These are phyloP conservation scores for Drosophila persimilis DNA, from an alignment of 1,140 invertebrate species.

Conservation along the genomic window DNA sequence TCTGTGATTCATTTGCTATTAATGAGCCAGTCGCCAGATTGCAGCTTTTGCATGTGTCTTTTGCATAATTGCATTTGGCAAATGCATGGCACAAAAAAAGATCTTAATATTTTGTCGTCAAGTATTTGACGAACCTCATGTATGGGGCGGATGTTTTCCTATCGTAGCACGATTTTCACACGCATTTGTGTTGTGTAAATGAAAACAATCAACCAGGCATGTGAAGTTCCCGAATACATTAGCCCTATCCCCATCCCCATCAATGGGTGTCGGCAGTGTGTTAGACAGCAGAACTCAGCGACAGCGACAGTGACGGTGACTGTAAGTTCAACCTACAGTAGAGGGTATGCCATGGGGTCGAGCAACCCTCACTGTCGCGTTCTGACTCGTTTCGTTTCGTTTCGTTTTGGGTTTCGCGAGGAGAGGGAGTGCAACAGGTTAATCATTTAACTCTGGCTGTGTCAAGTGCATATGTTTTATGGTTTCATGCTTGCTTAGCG, in stretches of 20 bases:
- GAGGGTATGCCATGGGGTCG: constrained; percentile 15
- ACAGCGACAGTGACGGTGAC: no score
- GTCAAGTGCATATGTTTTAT: constrained; percentile 57
- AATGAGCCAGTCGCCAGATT: constrained; percentile 39
- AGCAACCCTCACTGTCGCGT: not conserved
- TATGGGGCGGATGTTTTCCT: constrained; percentile 39
- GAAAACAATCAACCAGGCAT: constrained; percentile 39
- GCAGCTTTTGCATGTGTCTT: constrained; percentile 42
- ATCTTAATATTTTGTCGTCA: constrained; percentile 24
- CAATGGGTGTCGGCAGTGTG: not conserved
- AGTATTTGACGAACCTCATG: constrained; percentile 13
- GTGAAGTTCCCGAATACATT: constrained; percentile 45
- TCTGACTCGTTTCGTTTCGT: constrained; percentile 7
- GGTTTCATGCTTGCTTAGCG: constrained; percentile 54
- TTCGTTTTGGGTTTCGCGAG: constrained; percentile 14
- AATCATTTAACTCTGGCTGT: constrained; percentile 61
- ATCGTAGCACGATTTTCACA: constrained; percentile 57
- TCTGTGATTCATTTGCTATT: constrained; percentile 48
- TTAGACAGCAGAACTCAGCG: not conserved
- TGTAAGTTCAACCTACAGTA: constrained; percentile 4
- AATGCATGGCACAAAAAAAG: constrained; percentile 46
- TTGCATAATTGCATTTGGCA: constrained; percentile 57
- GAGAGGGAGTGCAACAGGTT: constrained; percentile 48
- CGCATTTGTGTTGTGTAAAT: constrained; percentile 56
- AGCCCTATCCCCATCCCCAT: constrained; percentile 1